These are phyloP conservation scores for Subacronicta megacephala DNA, from an alignment of 2,888 invertebrate genomes.

Conservation along the genomic window DNA sequence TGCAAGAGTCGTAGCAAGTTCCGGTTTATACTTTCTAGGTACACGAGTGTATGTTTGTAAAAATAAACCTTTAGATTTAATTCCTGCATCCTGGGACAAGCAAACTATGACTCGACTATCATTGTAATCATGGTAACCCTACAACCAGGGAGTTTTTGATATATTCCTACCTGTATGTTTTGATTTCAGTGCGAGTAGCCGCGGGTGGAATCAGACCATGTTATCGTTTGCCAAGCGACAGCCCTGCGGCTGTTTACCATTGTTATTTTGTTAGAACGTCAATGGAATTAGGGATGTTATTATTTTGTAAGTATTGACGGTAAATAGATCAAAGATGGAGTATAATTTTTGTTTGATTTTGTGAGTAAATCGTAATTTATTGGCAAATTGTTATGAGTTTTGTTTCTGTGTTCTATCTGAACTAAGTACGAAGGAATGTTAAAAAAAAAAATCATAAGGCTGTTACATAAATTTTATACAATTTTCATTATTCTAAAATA, in stretches of 20 bases:
- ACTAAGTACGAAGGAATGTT: neutral
- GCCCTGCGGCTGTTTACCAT: constrained; percentile 43
- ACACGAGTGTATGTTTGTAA: too few species aligned
- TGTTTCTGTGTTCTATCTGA: neutral
- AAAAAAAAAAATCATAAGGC: too few species aligned
- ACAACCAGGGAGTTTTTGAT: constrained; percentile 70
- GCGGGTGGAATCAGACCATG: constrained; percentile 37
- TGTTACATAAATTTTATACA: too few species aligned
- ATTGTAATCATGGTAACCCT: constrained; percentile 38
- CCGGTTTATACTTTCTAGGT: too few species aligned
- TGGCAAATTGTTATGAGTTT: constrained; percentile 2
- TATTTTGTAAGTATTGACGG: constrained; percentile 23
- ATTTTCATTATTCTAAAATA: constrained; percentile 1
- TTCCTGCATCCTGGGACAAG: neutral
- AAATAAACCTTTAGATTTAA: neutral
- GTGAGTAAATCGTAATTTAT: neutral
- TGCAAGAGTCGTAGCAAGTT: too few species aligned
- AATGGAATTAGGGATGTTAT: constrained; percentile 35
- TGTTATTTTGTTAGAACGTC: constrained; percentile 28
- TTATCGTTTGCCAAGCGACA: constrained; percentile 46
- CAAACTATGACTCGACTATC: neutral
- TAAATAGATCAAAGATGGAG: constrained; percentile 24
- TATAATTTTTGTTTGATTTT: constrained; percentile 30
- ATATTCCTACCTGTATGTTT: constrained; percentile 83
- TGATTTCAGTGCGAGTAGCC: constrained; percentile 70